These are phyloP conservation scores for Mizuhopecten yessoensis DNA, from an alignment of 1,140 invertebrate species.

Conservation along the genomic window DNA sequence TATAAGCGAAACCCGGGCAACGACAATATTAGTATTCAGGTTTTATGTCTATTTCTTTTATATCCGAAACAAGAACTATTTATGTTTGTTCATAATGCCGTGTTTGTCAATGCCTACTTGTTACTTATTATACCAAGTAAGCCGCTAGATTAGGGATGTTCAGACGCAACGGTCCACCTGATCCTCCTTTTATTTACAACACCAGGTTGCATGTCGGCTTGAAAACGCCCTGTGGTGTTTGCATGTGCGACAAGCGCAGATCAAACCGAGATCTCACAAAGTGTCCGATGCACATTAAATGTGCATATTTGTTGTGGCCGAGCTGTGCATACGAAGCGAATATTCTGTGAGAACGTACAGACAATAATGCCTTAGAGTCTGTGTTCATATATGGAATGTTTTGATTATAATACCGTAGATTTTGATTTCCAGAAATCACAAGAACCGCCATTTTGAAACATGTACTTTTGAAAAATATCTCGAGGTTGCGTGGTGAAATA, in stretches of 20 bases:
- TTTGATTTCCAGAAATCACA: not conserved
- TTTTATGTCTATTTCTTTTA: too few species aligned
- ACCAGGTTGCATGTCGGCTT: not conserved
- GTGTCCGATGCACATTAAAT: not conserved
- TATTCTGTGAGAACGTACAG: not conserved
- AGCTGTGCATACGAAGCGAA: not conserved
- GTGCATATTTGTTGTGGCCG: not conserved
- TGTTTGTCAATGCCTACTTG: too few species aligned
- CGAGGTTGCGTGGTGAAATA: not conserved
- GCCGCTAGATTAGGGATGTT: not conserved
- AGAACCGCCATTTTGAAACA: too few species aligned
- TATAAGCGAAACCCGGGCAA: too few species aligned
- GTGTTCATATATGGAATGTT: not conserved
- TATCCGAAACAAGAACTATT: too few species aligned
- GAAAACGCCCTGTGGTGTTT: conserved; percentile 1
- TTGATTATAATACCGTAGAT: not conserved
- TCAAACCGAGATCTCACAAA: not conserved
- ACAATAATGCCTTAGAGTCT: not conserved
- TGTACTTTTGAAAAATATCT: too few species aligned
- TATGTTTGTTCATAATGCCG: too few species aligned
- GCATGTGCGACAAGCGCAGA: not conserved
- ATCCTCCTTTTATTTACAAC: not conserved
- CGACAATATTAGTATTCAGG: too few species aligned
- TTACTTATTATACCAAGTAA: not conserved
- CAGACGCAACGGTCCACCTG: not conserved